phyloP scores from a whole-genome alignment of 2,113 vertebrate genomes.

The Alexandromys fortis region DNA sequence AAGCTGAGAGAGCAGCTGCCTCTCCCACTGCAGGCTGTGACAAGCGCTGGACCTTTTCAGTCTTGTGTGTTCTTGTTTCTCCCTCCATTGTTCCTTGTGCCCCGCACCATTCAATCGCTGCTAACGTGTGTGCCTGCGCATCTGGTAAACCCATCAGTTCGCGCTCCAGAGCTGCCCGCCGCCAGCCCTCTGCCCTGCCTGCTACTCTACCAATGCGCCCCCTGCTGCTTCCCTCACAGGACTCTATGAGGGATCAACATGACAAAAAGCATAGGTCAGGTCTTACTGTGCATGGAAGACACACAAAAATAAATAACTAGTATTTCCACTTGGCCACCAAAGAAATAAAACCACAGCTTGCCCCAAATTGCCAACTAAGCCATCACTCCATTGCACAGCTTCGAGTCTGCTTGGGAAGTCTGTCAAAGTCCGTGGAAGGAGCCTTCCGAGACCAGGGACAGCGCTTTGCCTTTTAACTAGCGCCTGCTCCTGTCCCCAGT shows the following conservation, averaged over 20 bases:
- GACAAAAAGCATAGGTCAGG: conserved; percentile 20
- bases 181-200: neutral
- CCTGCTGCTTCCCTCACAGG: neutral
- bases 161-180: neutral
- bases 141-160: conserved; percentile 35
- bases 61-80: neutral
- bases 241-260: neutral
- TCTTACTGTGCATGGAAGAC: neutral
- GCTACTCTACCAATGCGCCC: neutral
- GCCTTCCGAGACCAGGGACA: neutral
- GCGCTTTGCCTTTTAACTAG: neutral
- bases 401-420: neutral
- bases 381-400: neutral
- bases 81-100: neutral
- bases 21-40: neutral
- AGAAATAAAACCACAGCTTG: neutral
- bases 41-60: neutral
- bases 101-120: neutral
- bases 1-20: neutral
- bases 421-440: neutral
- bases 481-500: too few relatives aligned
- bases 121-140: neutral
- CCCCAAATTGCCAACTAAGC: neutral
- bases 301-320: neutral
- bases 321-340: neutral